Evolutionary conservation across 2,113 vertebrate species (phyloP), one percentile per base, ranked within the genome.

Genomic region (Neogobius melanostomus): DNA sequence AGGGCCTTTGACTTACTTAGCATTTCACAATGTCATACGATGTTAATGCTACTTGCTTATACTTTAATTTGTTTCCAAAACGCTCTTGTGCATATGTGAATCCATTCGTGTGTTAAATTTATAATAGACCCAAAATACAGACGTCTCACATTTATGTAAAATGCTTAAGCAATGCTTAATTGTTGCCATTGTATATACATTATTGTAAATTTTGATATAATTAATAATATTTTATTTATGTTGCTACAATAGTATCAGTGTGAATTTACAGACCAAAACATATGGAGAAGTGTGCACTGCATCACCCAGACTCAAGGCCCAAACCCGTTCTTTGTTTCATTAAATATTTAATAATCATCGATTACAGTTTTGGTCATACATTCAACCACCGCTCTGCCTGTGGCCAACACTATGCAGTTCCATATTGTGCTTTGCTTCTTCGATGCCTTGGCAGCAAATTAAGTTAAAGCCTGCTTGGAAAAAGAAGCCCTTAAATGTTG

Each of bases 401-500:
- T 87, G 74, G 85, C 84, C 86, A 85, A 74, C 82, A 73, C 76
- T 88, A 85, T 89, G 88, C 81, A 80, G 83, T 85, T 87, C 88
- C 89, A 87, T 92, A 89, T 86, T 89, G 87, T 85, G 87, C 85
- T 90, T 75, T 84, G 84, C 79, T 84, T 87, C 75, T 90, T 84
- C 88, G 69, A 89, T 91, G 90, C 87, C 80, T 89, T 84, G 75
- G 89, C 87, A 89, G 90, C 88, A 93, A 92, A 93, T 93, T 91
- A 90, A 90, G 86, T 89, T 91, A 92, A 92, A 91, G 91, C 81
- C 91, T 90, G 87, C 82, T 84, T 90, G 87, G 86, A 89, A 90
- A 91, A 91, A 92, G 87, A 90, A 91, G 85, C 88, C 87, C 88
- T 92, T 94, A 94, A 94, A 94, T 92, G 91, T 88, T 93, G 90